Conservation (phyloP, 2,797 vertebrate species). For the Strix occidentalis region DNA sequence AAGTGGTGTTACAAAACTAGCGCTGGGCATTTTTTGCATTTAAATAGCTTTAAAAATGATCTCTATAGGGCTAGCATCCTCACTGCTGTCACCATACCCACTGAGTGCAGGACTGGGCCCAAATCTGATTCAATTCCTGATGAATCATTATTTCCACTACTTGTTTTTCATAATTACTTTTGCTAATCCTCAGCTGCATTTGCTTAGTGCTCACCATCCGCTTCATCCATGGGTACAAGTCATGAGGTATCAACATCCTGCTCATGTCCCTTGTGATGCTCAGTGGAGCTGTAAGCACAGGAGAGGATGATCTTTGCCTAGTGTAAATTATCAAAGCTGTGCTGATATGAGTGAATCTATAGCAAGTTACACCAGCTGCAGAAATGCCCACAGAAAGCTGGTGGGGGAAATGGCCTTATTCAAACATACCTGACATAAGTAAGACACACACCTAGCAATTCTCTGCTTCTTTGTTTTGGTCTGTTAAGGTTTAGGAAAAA, state of each 20-base stretch:
- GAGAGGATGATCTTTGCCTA: not conserved
- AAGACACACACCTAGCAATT: not conserved
- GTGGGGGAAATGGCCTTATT: not conserved
- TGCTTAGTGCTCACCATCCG: not conserved
- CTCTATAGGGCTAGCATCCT: not conserved
- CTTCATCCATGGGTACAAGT: not conserved
- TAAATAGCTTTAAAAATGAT: not conserved
- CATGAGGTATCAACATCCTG: not conserved
- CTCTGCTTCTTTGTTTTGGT: not conserved
- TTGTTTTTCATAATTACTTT: constrained; percentile 23
- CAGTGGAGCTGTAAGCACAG: not conserved
- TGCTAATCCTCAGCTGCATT: not conserved
- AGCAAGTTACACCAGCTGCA: not conserved
- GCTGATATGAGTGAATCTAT: not conserved
- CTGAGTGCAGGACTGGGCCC: not conserved
- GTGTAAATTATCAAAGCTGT: not conserved
- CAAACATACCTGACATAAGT: not conserved
- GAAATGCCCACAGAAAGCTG: not conserved
- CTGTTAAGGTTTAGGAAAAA: not conserved
- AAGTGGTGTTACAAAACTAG: not conserved
- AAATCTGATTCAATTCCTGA: not conserved
- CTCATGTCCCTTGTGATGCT: not conserved
- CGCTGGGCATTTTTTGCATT: not conserved
- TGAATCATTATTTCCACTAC: constrained; percentile 29
- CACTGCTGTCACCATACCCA: not conserved